phyloP scores from a whole-genome alignment of 2,113 vertebrate species.

The Silurus glanis region DNA sequence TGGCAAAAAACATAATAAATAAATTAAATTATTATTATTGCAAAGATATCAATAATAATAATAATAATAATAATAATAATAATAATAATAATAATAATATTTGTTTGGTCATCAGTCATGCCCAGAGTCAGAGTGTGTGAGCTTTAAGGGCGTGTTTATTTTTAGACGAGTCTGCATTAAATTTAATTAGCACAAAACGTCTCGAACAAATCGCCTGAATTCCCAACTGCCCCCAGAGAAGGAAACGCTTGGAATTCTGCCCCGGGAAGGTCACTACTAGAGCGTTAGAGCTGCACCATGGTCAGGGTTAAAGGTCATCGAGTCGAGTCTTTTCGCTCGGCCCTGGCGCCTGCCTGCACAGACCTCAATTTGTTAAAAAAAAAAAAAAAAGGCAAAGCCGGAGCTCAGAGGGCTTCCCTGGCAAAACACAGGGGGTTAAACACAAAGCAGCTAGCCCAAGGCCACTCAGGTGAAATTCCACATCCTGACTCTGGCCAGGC shows the following conservation, averaged over 20 bases:
- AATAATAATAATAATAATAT: constrained; percentile 6
- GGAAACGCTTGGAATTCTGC: constrained; percentile 73
- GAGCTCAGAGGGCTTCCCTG: constrained; percentile 77
- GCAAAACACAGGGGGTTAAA: constrained; percentile 78
- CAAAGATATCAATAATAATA: neutral
- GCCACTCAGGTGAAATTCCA: constrained; percentile 54
- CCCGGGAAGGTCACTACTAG: constrained; percentile 70
- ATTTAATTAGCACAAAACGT: constrained; percentile 74
- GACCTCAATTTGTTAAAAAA: constrained; percentile 76
- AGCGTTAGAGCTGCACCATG: constrained; percentile 66
- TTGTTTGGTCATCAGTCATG: constrained; percentile 1
- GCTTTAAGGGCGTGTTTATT: constrained; percentile 71
- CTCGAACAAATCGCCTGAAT: constrained; percentile 63
- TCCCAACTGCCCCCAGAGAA: constrained; percentile 70
- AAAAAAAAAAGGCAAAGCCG: constrained; percentile 64
- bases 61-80: constrained; percentile 10
- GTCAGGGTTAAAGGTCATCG: constrained; percentile 78
- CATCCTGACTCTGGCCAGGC: constrained; percentile 45
- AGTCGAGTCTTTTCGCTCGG: constrained; percentile 72
- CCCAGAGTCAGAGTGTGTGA: neutral
- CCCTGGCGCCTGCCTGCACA: constrained; percentile 81
- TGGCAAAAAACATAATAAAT: no score
- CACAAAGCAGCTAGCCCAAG: constrained; percentile 69
- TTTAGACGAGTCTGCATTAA: constrained; percentile 70
- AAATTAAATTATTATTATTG: no score